Conservation (phyloP, 2,797 vertebrate species). For the Setipinna tenuifilis region DNA sequence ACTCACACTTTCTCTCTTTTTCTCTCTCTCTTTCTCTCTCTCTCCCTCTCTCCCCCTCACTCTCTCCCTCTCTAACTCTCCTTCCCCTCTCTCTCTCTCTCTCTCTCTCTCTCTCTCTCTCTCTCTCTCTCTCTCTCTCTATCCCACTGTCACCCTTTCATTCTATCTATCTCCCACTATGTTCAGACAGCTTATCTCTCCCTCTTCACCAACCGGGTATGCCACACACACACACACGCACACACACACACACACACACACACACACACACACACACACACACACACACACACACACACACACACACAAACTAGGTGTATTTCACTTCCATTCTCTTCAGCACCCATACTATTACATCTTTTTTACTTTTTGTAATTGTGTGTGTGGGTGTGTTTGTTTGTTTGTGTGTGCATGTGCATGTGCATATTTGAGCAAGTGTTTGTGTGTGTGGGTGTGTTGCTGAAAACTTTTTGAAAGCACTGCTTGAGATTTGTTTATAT, state of each 20-base stretch:
- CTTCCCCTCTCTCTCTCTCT: too few relatives aligned
- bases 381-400: not conserved
- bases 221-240: not conserved
- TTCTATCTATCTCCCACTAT: slow-evolving; percentile 8
- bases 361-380: not conserved
- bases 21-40: not conserved
- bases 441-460: not conserved
- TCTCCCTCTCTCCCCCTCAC: not conserved
- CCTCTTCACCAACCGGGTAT: not conserved
- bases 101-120: too few relatives aligned
- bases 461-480: too few relatives aligned
- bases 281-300: not conserved
- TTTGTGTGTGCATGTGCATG: not conserved
- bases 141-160: not conserved
- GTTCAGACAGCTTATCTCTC: not conserved
- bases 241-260: not conserved
- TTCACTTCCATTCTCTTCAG: not conserved
- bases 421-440: not conserved
- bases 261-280: not conserved
- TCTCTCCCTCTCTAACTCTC: too few relatives aligned
- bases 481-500: too few relatives aligned
- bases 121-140: too few relatives aligned
- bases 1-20: not conserved
- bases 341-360: not conserved
- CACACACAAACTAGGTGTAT: not conserved